Conservation (phyloP, 2,888 invertebrate genomes). For the Leptinotarsa tumamoca region DNA sequence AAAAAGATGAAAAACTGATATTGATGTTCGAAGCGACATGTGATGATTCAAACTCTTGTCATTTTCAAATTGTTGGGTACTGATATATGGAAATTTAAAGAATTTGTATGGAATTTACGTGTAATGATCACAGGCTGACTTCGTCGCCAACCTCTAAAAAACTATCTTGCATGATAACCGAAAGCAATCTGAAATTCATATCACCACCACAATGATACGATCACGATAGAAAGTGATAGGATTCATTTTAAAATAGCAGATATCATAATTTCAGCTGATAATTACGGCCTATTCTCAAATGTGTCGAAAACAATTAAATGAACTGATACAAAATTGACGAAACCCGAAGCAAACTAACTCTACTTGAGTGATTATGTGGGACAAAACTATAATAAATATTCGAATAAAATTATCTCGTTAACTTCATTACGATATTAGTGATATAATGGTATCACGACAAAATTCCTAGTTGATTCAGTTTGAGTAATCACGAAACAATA, state of each 20-base stretch:
- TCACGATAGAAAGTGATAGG: not conserved
- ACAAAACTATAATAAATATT: conserved; percentile 13
- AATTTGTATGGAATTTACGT: too few species aligned
- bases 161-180: too few species aligned
- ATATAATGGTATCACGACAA: not conserved
- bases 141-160: too few species aligned
- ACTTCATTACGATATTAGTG: conserved; percentile 16
- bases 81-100: too few species aligned
- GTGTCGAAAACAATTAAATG: not conserved
- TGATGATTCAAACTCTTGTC: too few species aligned
- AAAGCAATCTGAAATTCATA: not conserved
- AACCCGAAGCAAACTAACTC: not conserved
- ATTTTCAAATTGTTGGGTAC: too few species aligned
- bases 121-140: too few species aligned
- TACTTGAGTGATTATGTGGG: conserved; percentile 15
- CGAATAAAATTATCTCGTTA: conserved; percentile 12
- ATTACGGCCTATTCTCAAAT: not conserved
- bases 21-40: too few species aligned
- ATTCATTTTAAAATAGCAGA: not conserved
- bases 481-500: not conserved
- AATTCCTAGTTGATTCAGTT: not conserved
- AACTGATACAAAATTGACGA: conserved; percentile 8
- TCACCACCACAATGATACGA: not conserved
- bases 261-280: conserved; percentile 6
- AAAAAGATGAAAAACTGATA: too few species aligned